Base-by-base conservation (phyloP, 2,888 invertebrate species). In the Meganola albula region DNA sequence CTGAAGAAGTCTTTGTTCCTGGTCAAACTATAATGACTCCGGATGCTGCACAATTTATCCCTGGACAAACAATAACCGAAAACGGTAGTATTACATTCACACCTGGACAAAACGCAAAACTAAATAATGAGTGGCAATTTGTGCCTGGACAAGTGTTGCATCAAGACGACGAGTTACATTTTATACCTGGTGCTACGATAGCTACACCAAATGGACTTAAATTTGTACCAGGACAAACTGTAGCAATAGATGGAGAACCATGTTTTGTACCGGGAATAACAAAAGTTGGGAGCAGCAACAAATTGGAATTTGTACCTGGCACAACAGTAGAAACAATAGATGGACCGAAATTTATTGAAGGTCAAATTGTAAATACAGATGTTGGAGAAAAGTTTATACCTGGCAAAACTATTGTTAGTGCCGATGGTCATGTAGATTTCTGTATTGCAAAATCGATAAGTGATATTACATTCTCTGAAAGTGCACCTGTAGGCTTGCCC, bases 161-260 rank as follows among this genome's bases (percentile, higher is more conserved):
- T 46, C 88, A 88, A 52, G 88, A 90, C 36, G 75, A 86, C 41
- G 83, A 86, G 40, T 42, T 80, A 12, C 87, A 85, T 45, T 91
- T 91, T 51, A 74, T 91, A 20, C 89, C 91, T 28, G 91, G 91
- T 10, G 89, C 90, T 44, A 90, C 90, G 1, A 72, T 91, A 37
- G 71, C 88, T 16, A 90, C 90, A 7, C 80, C 87, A 2, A 89
- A 89, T 54, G 91, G 90, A 2, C 72, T 88, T 1, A 88, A 88
- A 49, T 91, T 91, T 61, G 82, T 91, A 22, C 89, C 91, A 0
- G 92, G 92, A 1, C 90, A 90, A 63, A 88, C 89, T 31, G 76
- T 89, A 3, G 63, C 74, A 4, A 58, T 77, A 6, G 71, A 84
- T 36, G 88, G 87, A 7, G 87, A 88, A 57, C 76, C 76, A 11